Conservation (phyloP, 2,888 invertebrate genomes). For the Hydrotaea cyrtoneurina region DNA sequence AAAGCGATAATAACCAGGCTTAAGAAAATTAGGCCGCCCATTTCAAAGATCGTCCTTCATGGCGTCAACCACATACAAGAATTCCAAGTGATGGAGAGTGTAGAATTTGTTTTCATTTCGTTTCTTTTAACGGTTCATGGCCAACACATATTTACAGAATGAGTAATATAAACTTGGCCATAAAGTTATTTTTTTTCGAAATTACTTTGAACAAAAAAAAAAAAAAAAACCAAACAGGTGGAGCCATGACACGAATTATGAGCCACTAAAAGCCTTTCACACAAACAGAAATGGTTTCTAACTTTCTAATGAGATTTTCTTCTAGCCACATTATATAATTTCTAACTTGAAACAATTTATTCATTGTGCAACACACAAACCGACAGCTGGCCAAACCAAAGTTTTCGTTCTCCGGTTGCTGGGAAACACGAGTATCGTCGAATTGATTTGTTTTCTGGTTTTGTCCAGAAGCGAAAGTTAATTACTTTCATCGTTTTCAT, state of each 20-base stretch:
- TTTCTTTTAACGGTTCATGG: too few relatives aligned
- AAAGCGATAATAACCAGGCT: too few relatives aligned
- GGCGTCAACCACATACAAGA: too few relatives aligned
- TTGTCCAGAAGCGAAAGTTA: slow-evolving; percentile 15
- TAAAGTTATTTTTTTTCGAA: too few relatives aligned
- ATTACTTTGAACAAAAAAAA: too few relatives aligned
- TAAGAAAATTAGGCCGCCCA: too few relatives aligned
- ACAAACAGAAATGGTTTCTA: neutral
- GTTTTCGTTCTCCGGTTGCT: neutral
- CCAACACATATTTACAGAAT: too few relatives aligned
- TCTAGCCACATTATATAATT: neutral
- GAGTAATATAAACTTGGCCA: too few relatives aligned
- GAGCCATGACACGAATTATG: neutral
- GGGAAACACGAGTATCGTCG: neutral
- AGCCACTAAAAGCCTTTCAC: slow-evolving; percentile 13
- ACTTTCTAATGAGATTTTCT: slow-evolving; percentile 18
- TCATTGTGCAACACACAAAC: neutral
- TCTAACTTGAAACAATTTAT: neutral
- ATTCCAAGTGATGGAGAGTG: too few relatives aligned
- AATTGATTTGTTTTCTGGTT: neutral
- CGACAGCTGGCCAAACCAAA: neutral
- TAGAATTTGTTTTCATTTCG: too few relatives aligned
- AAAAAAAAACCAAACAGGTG: too few relatives aligned
- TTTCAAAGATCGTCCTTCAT: too few relatives aligned
- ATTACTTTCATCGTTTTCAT: slow-evolving; percentile 20